Evolutionary conservation across 2,113 vertebrate species (phyloP).

Genomic region (Synchiropus splendidus): DNA sequence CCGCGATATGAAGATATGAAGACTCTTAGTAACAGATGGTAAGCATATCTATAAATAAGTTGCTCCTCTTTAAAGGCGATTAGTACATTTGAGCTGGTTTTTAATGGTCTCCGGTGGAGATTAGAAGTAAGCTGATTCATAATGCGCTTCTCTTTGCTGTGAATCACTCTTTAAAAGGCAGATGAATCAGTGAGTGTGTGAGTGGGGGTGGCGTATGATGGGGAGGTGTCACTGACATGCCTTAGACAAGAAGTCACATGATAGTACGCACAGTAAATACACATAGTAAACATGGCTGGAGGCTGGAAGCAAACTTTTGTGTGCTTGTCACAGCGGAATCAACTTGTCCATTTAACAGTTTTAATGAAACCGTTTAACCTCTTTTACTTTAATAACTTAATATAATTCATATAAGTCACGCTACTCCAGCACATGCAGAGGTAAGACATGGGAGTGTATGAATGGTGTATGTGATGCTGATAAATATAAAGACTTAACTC

Average conservation of each 20-base stretch:
- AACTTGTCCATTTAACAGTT: neutral
- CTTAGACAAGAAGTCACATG: slow-evolving; percentile 10
- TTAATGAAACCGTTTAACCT: neutral
- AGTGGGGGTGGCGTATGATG: neutral
- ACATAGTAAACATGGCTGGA: neutral
- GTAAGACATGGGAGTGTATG: neutral
- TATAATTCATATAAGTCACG: too few relatives aligned
- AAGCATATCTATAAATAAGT: slow-evolving; percentile 70
- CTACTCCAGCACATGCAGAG: neutral
- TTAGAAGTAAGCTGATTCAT: slow-evolving; percentile 66
- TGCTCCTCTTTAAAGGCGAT: slow-evolving; percentile 59
- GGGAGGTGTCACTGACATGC: slow-evolving; percentile 3
- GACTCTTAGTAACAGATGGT: slow-evolving; percentile 62
- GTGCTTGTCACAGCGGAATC: too few relatives aligned
- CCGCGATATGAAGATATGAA: slow-evolving; percentile 17
- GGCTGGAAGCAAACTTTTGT: too few relatives aligned
- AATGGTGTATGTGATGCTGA: slow-evolving; percentile 27
- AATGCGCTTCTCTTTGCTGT: slow-evolving; percentile 45
- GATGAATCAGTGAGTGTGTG: slow-evolving; percentile 10
- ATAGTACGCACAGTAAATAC: too few relatives aligned
- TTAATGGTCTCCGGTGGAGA: slow-evolving; percentile 61
- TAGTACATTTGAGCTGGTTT: slow-evolving; percentile 65
- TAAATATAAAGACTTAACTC: slow-evolving; percentile 50
- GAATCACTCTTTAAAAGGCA: slow-evolving; percentile 37
- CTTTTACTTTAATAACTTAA: too few relatives aligned